Base-by-base conservation (phyloP, 2,797 vertebrate species). In the Cynodonichthys magdalenae region DNA sequence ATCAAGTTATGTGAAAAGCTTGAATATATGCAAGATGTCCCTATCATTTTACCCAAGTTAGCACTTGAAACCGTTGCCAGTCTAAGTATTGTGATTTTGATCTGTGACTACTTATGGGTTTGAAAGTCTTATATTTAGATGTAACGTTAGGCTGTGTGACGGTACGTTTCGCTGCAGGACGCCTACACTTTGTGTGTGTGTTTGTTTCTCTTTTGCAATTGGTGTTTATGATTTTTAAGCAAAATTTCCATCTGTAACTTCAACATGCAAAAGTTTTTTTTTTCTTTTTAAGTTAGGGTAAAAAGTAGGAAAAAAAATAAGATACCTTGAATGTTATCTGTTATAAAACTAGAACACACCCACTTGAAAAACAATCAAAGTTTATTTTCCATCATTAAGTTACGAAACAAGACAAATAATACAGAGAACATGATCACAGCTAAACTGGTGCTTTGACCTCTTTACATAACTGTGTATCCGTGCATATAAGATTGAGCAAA, bases 191-290 rank as follows among this genome's bases (percentile, higher is more conserved):
- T 76, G 48, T 78, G 51, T 19, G 51, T 20, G 41, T 47, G 18
- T 20, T 17, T 61, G 4, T 36, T 66, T 41, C 24, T 42, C 5
- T 59, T 15, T 46, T 63, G 59, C 14, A 42, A 14, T 44, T 14
- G 1, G 5, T 52, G 9, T 60, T 46, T 20, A 5, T 29, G 10
- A 10, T 36, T 54, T 45, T 27, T 50, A 54, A 58, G 67, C 20
- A 74, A 69, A 64, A 59, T 77, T 80, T 86, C 80, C 77, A 76
- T 74, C 15, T 2, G 9, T 12, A 12, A 29, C 69, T 75, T 74
- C 64, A 53, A 68, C 50, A 57, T 80, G 54, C 53, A n/a, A 52
- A 50, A 68, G 28, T 10, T 15, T 63, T 24, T 24, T 24, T 24
- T 24, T 24, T 24, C 29, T 45, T 45, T 66, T 28, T 45, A 18